A percentile compares a stretch with the other conserved stretches of the same genome.
Evolutionary conservation across 2,888 invertebrate species (phyloP).

Genomic region (Caenorhabditis sinica): DNA sequence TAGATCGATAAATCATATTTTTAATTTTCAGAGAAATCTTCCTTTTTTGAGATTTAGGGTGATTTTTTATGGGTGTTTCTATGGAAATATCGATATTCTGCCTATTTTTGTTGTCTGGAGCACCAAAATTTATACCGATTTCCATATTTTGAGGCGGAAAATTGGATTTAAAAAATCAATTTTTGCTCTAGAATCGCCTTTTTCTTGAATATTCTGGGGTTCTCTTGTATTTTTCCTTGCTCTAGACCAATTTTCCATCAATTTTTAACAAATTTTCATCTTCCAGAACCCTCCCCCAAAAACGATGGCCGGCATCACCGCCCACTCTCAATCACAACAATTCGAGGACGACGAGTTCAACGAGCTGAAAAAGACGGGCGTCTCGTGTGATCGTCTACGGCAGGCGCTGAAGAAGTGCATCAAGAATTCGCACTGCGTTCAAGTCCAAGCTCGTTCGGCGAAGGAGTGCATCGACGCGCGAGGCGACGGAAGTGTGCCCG

Average conservation of each 20-base stretch:
- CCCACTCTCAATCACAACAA: slow-evolving; percentile 57
- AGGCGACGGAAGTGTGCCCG: slow-evolving; percentile 79
- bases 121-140: no score
- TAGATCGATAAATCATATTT: no score
- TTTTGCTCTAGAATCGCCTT: background rate
- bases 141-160: no score
- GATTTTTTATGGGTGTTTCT: no score
- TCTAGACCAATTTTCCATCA: background rate
- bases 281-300: background rate
- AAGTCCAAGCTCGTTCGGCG: slow-evolving; percentile 75
- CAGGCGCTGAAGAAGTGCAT: slow-evolving; percentile 81
- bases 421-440: slow-evolving; percentile 80
- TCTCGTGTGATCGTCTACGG: slow-evolving; percentile 80
- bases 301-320: slow-evolving; percentile 64
- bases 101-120: no score
- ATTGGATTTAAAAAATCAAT: no score
- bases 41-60: no score
- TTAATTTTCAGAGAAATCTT: no score
- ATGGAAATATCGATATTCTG: no score
- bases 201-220: background rate
- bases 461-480: slow-evolving; percentile 80
- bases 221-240: background rate
- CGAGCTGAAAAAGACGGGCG: slow-evolving; percentile 74
- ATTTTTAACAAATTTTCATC: background rate
- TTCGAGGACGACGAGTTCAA: slow-evolving; percentile 76